Evolutionary conservation across 2,888 invertebrate species (phyloP).

Genomic region (Hypselothyrea guttata): DNA sequence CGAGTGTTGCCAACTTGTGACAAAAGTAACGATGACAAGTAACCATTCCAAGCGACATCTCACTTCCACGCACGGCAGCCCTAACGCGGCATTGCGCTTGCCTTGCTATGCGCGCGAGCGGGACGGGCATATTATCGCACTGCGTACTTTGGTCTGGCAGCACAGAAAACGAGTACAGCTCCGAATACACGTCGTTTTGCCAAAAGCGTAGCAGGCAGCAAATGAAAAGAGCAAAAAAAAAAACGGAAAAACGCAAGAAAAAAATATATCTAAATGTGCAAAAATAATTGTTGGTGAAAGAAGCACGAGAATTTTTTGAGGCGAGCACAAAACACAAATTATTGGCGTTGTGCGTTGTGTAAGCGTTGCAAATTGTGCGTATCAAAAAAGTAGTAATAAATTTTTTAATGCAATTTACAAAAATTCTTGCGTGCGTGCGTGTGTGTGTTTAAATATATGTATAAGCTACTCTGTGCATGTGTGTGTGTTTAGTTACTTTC

Average conservation of each 20-base stretch:
- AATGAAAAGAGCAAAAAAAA: no score
- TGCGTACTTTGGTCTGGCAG: constrained; percentile 71
- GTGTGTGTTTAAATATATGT: constrained; percentile 44
- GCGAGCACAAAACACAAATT: no score
- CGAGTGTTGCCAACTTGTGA: constrained; percentile 43
- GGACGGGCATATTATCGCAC: constrained; percentile 33
- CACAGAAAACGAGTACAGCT: constrained; percentile 73
- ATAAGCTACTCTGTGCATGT: no score
- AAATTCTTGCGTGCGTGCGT: constrained; percentile 69
- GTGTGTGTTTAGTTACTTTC: constrained; percentile 66
- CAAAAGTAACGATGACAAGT: constrained; percentile 49
- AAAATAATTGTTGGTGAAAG: constrained; percentile 65
- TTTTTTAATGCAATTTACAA: constrained; percentile 53
- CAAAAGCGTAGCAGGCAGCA: constrained; percentile 69
- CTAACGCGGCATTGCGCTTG: constrained; percentile 39
- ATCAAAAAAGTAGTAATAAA: constrained; percentile 42
- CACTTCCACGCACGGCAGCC: constrained; percentile 55
- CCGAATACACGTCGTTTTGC: constrained; percentile 77
- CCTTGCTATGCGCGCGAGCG: constrained; percentile 31
- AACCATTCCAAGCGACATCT: constrained; percentile 45
- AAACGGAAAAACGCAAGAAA: no score
- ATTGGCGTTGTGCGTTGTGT: constrained; percentile 45
- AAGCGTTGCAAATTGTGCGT: constrained; percentile 56
- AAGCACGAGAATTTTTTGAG: constrained; percentile 59
- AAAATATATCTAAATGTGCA: constrained; percentile 69